Conservation (phyloP, 2,797 vertebrate genomes). For the Gila robusta region DNA sequence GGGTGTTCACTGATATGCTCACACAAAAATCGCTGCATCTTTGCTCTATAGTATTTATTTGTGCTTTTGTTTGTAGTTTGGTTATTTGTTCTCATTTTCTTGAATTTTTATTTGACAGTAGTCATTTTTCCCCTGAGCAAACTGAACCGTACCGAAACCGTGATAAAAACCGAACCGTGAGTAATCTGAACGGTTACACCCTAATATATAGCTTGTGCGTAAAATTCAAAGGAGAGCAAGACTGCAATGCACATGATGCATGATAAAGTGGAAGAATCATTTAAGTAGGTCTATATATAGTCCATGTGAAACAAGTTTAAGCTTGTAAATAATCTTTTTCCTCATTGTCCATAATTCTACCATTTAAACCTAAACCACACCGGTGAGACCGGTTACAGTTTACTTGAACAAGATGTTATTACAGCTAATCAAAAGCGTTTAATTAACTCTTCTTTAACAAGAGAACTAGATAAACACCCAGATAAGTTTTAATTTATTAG, state of each 20-base stretch:
- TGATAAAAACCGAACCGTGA: no score
- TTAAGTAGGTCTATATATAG: not conserved
- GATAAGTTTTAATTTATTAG: not conserved
- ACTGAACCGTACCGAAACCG: no score
- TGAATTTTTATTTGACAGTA: no score
- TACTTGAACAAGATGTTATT: slow-evolving; percentile 10
- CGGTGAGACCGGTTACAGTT: not conserved
- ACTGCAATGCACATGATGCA: not conserved
- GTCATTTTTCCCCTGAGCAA: no score
- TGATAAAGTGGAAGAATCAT: not conserved
- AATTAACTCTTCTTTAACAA: not conserved
- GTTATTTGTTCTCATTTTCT: no score
- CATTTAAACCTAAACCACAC: not conserved
- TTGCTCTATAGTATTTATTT: no score
- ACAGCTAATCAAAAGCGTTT: not conserved
- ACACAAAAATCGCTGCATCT: no score
- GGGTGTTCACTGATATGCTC: no score
- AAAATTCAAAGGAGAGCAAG: not conserved
- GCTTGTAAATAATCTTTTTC: not conserved
- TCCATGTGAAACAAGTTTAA: not conserved
- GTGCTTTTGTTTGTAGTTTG: no score
- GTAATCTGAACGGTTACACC: no score
- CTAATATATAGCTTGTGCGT: not conserved
- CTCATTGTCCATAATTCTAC: not conserved
- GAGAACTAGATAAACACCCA: not conserved